Conservation (phyloP, 1,140 invertebrate genomes). For the Drosophila willistoni region DNA sequence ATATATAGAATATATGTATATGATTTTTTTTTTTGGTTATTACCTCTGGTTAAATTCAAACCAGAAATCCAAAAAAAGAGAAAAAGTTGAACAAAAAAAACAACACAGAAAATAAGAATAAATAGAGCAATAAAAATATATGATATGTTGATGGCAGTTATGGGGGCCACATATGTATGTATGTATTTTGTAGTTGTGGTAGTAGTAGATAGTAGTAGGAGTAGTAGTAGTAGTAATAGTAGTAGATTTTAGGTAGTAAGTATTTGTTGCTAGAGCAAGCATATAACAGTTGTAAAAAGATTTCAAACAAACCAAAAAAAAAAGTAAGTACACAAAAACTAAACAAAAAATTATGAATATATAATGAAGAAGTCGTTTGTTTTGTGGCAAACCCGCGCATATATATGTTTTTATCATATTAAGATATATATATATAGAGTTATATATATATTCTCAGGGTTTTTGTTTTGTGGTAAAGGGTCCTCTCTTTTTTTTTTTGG, state of each 20-base stretch:
- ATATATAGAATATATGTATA: background rate
- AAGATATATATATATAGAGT: constrained; percentile 29
- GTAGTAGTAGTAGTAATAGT: constrained; percentile 31
- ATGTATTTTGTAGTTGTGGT: background rate
- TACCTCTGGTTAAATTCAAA: constrained; percentile 29
- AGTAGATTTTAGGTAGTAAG: constrained; percentile 44
- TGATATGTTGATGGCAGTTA: constrained; percentile 14
- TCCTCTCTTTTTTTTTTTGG: constrained; percentile 71
- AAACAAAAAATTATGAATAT: constrained; percentile 52
- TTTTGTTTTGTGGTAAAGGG: constrained; percentile 66
- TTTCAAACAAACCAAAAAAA: background rate
- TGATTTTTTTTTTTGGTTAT: constrained; percentile 47
- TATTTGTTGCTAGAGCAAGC: constrained; percentile 70
- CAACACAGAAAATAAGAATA: constrained; percentile 8
- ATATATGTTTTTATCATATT: constrained; percentile 42
- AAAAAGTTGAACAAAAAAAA: constrained; percentile 3
- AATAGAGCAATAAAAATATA: constrained; percentile 15
- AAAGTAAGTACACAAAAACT: constrained; percentile 20
- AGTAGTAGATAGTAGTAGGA: constrained; percentile 2
- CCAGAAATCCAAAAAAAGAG: constrained; percentile 39
- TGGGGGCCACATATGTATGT: constrained; percentile 31
- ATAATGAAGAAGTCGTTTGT: constrained; percentile 57
- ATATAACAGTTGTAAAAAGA: constrained; percentile 57
- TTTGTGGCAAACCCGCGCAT: constrained; percentile 58
- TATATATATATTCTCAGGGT: constrained; percentile 11